Conservation (phyloP, 1,140 invertebrate genomes). For the Bombus difficillimus region DNA sequence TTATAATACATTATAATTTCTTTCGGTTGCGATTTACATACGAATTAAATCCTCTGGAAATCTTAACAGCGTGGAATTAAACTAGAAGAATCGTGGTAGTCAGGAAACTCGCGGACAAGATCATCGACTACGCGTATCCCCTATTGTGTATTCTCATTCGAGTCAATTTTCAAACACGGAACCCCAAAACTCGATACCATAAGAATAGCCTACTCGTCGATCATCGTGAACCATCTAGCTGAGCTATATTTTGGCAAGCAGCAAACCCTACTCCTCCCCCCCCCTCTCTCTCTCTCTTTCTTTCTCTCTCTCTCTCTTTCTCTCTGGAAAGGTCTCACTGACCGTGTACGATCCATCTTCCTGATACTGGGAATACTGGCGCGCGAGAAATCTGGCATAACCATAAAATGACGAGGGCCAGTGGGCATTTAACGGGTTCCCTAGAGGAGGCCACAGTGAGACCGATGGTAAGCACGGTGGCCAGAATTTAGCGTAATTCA, state of each 20-base stretch:
- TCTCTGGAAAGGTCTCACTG: not conserved
- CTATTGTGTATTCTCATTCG: not conserved
- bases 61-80: too few relatives aligned
- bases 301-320: not conserved
- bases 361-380: not conserved
- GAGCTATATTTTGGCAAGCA: constrained; percentile 59
- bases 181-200: too few relatives aligned
- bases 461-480: constrained; percentile 26
- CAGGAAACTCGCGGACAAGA: too few relatives aligned
- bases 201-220: constrained; percentile 29
- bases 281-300: not conserved
- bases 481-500: constrained; percentile 79
- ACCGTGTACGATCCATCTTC: constrained; percentile 59
- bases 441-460: constrained; percentile 12
- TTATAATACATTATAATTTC: too few relatives aligned
- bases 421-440: constrained; percentile 49
- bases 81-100: too few relatives aligned
- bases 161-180: not conserved
- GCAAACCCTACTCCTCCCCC: not conserved
- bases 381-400: constrained; percentile 17
- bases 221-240: constrained; percentile 19
- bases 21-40: too few relatives aligned
- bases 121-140: too few relatives aligned
- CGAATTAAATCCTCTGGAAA: too few relatives aligned
- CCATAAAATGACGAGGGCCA: constrained; percentile 42